Evolutionary conservation across 2,113 vertebrate genomes (phyloP), one percentile per base, ranked within the genome.

Genomic region (Chaenogobius annularis): DNA sequence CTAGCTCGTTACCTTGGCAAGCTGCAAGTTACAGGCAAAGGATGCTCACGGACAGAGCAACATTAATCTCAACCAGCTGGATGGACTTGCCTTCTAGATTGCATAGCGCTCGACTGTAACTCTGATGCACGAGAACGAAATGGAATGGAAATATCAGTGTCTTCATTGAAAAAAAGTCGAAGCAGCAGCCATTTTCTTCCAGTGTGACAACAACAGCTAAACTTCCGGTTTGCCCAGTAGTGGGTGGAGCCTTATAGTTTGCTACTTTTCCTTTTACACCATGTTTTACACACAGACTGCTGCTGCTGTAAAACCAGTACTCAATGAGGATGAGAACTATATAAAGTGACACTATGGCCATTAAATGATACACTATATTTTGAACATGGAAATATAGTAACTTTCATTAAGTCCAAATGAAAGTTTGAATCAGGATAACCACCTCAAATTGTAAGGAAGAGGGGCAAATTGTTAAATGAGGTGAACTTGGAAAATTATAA

Each of bases 201-300:
- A 93, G 93, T 93, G 92, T 92, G 90, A 93, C 93, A 94, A 93
- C 93, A 94, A 93, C 92, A 93, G 89, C 92, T 85, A 83, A 88
- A 92, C 92, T 94, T 94, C 93, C 93, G 92, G 88, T 93, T 82
- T 86, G 81, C 70, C n/a, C 37, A n/a, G 77, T 61, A 63, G 80
- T 86, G 87, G 92, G 90, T 83, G 88, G 88, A 48, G 81, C 73
- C 68, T 72, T 35, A 1, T 43, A 69, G 3, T 66, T 10, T 63
- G 0, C 3, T 35, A 70, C 35, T 68, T 52, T 66, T 19, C 46
- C 26, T 23, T 61, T 58, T 26, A 31, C 26, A 4, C 26, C 26
- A 31, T 31, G 26, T 31, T 31, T 31, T 31, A 31, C 26, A 31
- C 48, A 40, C 46, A 56, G 54, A 17, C 7, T 52, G 17, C 20